Base-by-base conservation (phyloP, 2,113 vertebrate species). In the Podiceps cristatus region DNA sequence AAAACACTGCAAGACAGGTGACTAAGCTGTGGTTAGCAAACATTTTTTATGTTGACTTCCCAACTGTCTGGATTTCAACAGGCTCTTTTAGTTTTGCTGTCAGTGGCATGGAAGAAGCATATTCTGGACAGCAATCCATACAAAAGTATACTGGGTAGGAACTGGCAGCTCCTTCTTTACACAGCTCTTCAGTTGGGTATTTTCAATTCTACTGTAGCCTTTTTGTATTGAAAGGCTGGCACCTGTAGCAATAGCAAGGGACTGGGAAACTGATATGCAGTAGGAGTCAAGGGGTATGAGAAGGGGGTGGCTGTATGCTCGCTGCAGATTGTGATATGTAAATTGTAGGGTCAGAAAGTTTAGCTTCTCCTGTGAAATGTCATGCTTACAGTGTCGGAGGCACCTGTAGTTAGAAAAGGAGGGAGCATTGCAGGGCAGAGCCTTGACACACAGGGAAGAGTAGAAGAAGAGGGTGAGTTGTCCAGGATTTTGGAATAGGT, bases 271-370 rank as follows among this genome's bases (percentile, higher is more conserved):
- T 0, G 3, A 0, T 42, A 37, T 44, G 33, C 31, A 25, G 14
- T 37, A 66, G 58, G 33, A 73, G 49, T 81, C 63, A 64, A 17
- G 28, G 53, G 20, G 15, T 56, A 35, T 72, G 62, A 88, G 63
- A 49, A 73, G 8, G 1, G 8, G 3, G 35, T 72, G 18, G 47
- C 35, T 81, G 35, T 3, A 58, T 27, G 50, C 58, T 73, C 31
- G 81, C 53, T 60, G 25, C 35, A 55, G 11, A 18, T 40, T 67
- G 49, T 0, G 0, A 4, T 52, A 25, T 0, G 1, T 78, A 56
- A 78, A 40, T 45, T 71, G 22, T 15, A 67, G 74, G 42, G 47
- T 78, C 60, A 75, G 52, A 67, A 88, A 62, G 66, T 77, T 84
- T 52, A 62, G 69, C 55, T 86, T 29, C 29, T 84, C 29, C 59